phyloP scores from a whole-genome alignment of 2,888 invertebrate species.

The Sesamia inferens region DNA sequence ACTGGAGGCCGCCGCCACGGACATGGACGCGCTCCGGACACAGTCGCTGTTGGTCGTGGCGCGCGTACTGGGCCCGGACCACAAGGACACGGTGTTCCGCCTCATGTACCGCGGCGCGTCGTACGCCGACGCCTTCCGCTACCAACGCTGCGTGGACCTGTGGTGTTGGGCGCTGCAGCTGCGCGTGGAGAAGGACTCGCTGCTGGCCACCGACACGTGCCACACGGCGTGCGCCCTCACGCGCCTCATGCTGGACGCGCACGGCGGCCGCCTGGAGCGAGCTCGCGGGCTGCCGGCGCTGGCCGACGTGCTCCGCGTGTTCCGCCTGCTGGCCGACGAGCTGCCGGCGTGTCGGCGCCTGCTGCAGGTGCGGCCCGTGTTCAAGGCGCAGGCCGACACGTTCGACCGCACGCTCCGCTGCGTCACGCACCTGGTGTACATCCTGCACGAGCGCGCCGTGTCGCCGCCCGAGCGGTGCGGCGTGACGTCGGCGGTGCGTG shows the following conservation, averaged over 20 bases:
- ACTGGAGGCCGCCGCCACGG: constrained; percentile 92
- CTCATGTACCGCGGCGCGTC: constrained; percentile 93
- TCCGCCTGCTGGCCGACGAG: constrained; percentile 88
- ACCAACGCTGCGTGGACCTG: constrained; percentile 96
- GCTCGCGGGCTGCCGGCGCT: constrained; percentile 87
- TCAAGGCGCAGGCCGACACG: constrained; percentile 94
- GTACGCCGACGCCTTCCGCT: constrained; percentile 93
- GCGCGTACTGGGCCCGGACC: constrained; percentile 95
- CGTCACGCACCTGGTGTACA: constrained; percentile 93
- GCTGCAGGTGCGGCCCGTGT: constrained; percentile 91
- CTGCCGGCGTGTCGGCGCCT: constrained; percentile 90
- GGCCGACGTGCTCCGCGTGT: constrained; percentile 92
- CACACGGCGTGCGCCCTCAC: constrained; percentile 96
- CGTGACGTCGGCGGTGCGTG: constrained; percentile 82
- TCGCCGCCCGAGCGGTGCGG: constrained; percentile 78
- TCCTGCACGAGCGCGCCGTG: constrained; percentile 91
- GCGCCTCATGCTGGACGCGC: constrained; percentile 94
- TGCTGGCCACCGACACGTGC: constrained; percentile 93
- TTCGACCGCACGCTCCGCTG: constrained; percentile 95
- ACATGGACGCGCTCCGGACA: constrained; percentile 96
- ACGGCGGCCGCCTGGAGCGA: constrained; percentile 90
- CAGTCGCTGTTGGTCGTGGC: constrained; percentile 97
- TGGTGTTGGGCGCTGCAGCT: constrained; percentile 96
- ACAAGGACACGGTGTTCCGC: constrained; percentile 96
- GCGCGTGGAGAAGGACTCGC: constrained; percentile 94